Base-by-base conservation (phyloP, 2,888 invertebrate genomes). In the Bellardia bayeri region DNA sequence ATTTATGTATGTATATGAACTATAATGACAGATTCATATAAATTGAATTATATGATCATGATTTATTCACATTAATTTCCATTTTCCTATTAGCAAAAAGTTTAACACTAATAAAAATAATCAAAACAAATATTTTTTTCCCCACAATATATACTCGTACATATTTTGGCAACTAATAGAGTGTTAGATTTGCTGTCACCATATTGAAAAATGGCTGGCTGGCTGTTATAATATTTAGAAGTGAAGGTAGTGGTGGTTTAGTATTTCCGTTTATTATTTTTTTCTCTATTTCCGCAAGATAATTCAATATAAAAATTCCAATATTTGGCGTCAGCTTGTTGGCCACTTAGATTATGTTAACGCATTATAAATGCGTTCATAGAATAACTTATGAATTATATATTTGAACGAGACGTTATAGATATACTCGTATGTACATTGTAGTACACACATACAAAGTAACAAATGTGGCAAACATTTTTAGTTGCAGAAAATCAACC, bases 321-420 rank as follows among this genome's bases (percentile, higher is more conserved):
- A 87, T 85, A 87, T 82, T 71, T 91, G 92, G 92, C 93, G 93
- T 90, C 93, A 93, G 93, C 93, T 93, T 92, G 92, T 91, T 91
- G 92, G 91, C 93, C 93, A 93, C 93, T 93, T 93, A 93, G 92
- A 90, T 90, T 90, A 90, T 89, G 90, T 90, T 90, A 91, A 90
- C 91, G 91, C 90, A 90, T 90, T 90, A 90, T 90, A 90, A 89
- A 89, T 91, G 90, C 93, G 91, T 91, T 92, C 91, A 92, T 92
- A 91, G 93, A 92, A 93, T 92, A 92, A 91, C 93, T 93, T 93
- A 93, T 93, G 93, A 93, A 93, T 93, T 93, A 91, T 82, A 83
- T 91, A 91, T 82, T 85, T 80, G 54, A 61, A 61, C 45, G 23
- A 72, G 23, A 66, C 66, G 23, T 16, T 66, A 3, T 49, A 63